Base-by-base conservation (phyloP, 92 coral and sea anemone species). In the Bergia puertoricense region DNA sequence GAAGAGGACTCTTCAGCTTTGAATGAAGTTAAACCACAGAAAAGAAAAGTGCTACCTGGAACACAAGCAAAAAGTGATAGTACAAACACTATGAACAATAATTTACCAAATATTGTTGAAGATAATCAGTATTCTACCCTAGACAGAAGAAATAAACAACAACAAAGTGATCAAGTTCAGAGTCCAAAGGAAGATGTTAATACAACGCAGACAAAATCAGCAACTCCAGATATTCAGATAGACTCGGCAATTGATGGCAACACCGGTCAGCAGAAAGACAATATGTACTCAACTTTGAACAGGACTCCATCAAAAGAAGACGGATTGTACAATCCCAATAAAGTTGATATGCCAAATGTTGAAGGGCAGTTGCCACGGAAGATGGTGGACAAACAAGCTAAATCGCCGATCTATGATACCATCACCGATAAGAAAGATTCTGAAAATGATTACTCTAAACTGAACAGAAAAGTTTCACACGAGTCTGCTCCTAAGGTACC, bases 111-210 rank as follows among this genome's bases (percentile, higher is more conserved):
- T 36, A n/a, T 8, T 48, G 44, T 22, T 30, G 66, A 84, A 1
- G 79, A 48, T 16, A 84, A 84, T 48, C 78, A 68, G 30, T 84
- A 84, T 68, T 84, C 87, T 38, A 69, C 87, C 36, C 54, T 84
- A 72, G 51, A 56, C 13, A 84, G 87, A 48, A 38, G 66, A 84
- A 84, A 84, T 46, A 69, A 72, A 84, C 78, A 84, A 84, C 78
- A 84, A 7, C 66, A 73, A 72, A 69, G 40, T 13, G 87, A 37
- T 18, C 44, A 71, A 20, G 14, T 11, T 46, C 46, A 13, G 22
- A 11, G 23, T 45, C 41, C 45, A 68, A 38, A 44, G 11, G 1
- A 36, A 38, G 75, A 84, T 37, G 36, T 71, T 14, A 15, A 37
- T 8, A 46, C 37, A 36, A 20, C n/a, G 36, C 48, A 46, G 39